These are phyloP conservation scores for Drosophila histrio DNA, from an alignment of 2,888 invertebrate species.

Conservation along the genomic window DNA sequence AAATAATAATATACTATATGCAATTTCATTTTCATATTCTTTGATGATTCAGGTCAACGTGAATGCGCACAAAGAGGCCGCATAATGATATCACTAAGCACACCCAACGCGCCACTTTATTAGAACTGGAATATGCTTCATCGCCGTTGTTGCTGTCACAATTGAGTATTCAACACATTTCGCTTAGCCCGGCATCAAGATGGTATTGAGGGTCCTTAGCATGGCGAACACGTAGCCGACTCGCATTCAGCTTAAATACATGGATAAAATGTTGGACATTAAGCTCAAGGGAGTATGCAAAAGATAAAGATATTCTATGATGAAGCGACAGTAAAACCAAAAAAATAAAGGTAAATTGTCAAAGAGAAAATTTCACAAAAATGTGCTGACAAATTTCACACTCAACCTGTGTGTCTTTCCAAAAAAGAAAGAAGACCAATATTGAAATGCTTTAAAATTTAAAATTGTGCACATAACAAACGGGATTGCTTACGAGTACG, in stretches of 20 bases:
- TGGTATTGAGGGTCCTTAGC: slow-evolving; percentile 53
- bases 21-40: slow-evolving; percentile 15
- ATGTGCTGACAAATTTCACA: slow-evolving; percentile 53
- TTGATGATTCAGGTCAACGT: slow-evolving; percentile 18
- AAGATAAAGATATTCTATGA: slow-evolving; percentile 32
- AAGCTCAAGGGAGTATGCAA: slow-evolving; percentile 37
- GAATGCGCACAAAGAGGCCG: slow-evolving; percentile 2
- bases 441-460: slow-evolving; percentile 65
- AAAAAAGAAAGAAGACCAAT: slow-evolving; percentile 31
- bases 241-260: slow-evolving; percentile 72
- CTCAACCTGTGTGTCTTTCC: slow-evolving; percentile 49
- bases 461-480: slow-evolving; percentile 38
- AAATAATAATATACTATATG: neutral
- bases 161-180: slow-evolving; percentile 60
- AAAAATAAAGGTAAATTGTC: slow-evolving; percentile 12
- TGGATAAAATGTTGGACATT: slow-evolving; percentile 73
- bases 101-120: slow-evolving; percentile 65
- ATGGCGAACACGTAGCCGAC: slow-evolving; percentile 67
- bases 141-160: slow-evolving; percentile 48
- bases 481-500: slow-evolving; percentile 2
- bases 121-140: slow-evolving; percentile 63
- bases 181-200: slow-evolving; percentile 40
- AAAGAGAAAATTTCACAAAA: slow-evolving; percentile 16
- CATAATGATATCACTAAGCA: slow-evolving; percentile 49
- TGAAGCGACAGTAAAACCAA: slow-evolving; percentile 17